Percentiles rank a stretch among this genome's conserved stretches.
These are phyloP conservation scores for Simalia tracyae DNA, from an alignment of 2,797 vertebrate genomes.

Conservation along the genomic window DNA sequence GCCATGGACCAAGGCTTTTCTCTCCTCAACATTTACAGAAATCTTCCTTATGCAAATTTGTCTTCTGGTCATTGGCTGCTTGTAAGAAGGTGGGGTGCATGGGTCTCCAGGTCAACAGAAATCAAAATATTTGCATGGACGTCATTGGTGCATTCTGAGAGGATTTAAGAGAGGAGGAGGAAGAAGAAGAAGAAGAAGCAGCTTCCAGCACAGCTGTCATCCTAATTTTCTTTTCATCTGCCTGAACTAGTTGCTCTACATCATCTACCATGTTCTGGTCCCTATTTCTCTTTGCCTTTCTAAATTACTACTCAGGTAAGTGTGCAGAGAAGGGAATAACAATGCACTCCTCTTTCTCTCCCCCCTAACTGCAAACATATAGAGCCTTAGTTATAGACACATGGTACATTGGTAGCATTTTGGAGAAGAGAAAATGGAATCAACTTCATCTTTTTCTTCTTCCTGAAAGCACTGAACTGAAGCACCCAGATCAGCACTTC, in stretches of 20 bases:
- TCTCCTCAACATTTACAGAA: not conserved
- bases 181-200: not conserved
- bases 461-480: not conserved
- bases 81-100: not conserved
- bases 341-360: not conserved
- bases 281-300: not conserved
- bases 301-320: not conserved
- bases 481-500: not conserved
- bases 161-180: not conserved
- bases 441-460: not conserved
- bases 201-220: not conserved
- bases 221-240: not conserved
- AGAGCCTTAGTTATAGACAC: not conserved
- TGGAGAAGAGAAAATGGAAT: not conserved
- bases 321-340: not conserved
- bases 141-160: not conserved
- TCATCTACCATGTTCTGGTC: not conserved
- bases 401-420: not conserved
- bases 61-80: not conserved
- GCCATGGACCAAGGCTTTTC: not conserved
- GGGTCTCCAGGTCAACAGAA: not conserved
- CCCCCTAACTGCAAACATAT: too few relatives aligned
- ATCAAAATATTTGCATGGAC: not conserved
- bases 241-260: not conserved
- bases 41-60: not conserved